Conservation (phyloP, 2,888 invertebrate species). For the Acronicta aceris region DNA sequence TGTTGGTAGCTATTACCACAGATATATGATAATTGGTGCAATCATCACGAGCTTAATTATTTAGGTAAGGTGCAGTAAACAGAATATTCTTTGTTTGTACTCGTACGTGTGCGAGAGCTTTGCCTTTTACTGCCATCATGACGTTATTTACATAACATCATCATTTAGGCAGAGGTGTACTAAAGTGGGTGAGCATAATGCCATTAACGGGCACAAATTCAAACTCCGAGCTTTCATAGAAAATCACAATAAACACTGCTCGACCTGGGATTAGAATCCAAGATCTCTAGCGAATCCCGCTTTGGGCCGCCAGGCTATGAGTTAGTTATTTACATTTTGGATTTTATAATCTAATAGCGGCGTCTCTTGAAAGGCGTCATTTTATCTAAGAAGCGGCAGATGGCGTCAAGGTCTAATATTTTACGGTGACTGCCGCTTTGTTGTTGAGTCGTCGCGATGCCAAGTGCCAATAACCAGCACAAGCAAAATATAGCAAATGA, state of each 20-base stretch:
- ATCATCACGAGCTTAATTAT: slow-evolving; percentile 34
- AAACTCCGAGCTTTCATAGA: no score
- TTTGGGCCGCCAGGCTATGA: no score
- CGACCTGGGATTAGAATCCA: no score
- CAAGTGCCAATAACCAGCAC: slow-evolving; percentile 42
- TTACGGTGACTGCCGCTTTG: slow-evolving; percentile 39
- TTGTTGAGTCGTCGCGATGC: slow-evolving; percentile 43
- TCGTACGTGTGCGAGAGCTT: slow-evolving; percentile 7
- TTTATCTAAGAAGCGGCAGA: slow-evolving; percentile 52
- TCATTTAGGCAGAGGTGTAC: no score
- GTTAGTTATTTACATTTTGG: slow-evolving; percentile 46
- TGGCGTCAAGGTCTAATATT: slow-evolving; percentile 57
- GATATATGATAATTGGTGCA: slow-evolving; percentile 40
- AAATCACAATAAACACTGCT: no score
- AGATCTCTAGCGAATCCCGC: no score
- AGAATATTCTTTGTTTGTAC: slow-evolving; percentile 36
- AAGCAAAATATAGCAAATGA: slow-evolving; percentile 32
- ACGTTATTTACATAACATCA: slow-evolving; percentile 22
- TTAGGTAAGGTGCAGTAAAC: slow-evolving; percentile 24
- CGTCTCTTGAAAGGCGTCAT: slow-evolving; percentile 55
- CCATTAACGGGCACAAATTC: no score
- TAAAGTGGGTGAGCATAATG: no score
- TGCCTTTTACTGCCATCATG: slow-evolving; percentile 19
- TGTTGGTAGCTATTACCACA: slow-evolving; percentile 30
- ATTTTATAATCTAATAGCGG: slow-evolving; percentile 57